Evolutionary conservation across 2,888 invertebrate species (phyloP), one percentile per base, ranked within the genome.

Genomic region (Eupithecia dodoneata): DNA sequence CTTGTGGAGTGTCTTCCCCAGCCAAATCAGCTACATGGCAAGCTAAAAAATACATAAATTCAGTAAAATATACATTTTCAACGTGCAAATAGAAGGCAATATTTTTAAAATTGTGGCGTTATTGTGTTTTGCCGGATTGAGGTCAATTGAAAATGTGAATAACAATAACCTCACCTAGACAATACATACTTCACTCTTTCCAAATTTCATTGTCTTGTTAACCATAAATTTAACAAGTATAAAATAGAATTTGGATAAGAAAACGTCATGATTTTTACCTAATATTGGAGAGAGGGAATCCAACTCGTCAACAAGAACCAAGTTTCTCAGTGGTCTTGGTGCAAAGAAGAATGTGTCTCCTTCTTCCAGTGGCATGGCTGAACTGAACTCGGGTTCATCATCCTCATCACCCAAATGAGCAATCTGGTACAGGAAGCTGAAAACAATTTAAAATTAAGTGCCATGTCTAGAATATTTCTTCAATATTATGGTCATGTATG

Each of bases 291-390:
- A 98, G 30, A 99, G 96, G 9, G 99, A 99, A 88, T 99, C 99
- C 95, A 99, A 95, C 94, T 99, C 99, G 94, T 99, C 99, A 9
- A 99, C 99, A 85, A 99, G 95, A 0, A 99, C 99, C 63, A 99
- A 96, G 95, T 99, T 99, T 87, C 98, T 97, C 2, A 99, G 95
- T 0, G 98, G 97, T 83, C 99, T 96, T 1, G 99, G 99, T 0
- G 99, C 99, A 94, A 99, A 99, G 95, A 99, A 99, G 94, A 99
- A 99, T 0, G 99, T 99, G 88, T 99, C 99, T 9, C 99, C 99
- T 92, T 99, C 99, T 92, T 99, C 99, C 70, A 99, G 92, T 0
- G 99, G 99, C 98, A 99, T 99, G 1, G 99, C 99, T 18, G 99
- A 99, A 91, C 99, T 99, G 90, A 99, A 99, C 90, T 99, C 99